phyloP scores from a whole-genome alignment of 2,113 vertebrate species.

The Lophura nycthemera region DNA sequence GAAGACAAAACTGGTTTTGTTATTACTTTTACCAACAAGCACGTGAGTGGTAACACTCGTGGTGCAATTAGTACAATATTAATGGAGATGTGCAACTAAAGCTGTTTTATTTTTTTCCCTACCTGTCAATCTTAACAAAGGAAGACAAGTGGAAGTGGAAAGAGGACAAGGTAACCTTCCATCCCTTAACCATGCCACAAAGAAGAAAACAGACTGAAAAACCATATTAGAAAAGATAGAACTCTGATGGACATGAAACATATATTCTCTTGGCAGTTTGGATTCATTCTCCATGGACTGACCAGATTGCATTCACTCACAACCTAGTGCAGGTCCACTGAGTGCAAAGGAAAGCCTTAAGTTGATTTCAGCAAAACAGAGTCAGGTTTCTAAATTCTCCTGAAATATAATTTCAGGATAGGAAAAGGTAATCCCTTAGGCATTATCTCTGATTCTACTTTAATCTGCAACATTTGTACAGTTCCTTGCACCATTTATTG shows the following conservation, averaged over 20 bases:
- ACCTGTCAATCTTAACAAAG: neutral
- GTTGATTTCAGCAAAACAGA: conserved; percentile 24
- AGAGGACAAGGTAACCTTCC: neutral
- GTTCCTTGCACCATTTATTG: conserved; percentile 33
- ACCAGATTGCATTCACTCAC: neutral
- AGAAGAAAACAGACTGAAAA: neutral
- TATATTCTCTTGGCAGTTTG: neutral
- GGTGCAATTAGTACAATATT: neutral
- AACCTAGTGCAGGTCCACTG: neutral
- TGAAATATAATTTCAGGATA: conserved; percentile 49
- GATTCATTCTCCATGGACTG: neutral
- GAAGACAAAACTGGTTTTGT: neutral
- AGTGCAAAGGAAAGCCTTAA: conserved; percentile 15
- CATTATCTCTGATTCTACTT: conserved; percentile 39
- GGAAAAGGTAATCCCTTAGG: conserved; percentile 40
- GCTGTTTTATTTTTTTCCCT: neutral
- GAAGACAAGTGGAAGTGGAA: neutral
- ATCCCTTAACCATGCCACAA: neutral
- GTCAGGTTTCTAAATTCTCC: conserved; percentile 11
- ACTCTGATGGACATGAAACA: neutral
- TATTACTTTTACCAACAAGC: neutral
- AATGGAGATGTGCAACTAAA: neutral
- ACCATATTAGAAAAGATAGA: neutral
- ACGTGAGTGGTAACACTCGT: neutral
- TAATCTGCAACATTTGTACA: conserved; percentile 46